Conservation (phyloP, 2,888 invertebrate genomes). For the Palloptera scutellata region DNA sequence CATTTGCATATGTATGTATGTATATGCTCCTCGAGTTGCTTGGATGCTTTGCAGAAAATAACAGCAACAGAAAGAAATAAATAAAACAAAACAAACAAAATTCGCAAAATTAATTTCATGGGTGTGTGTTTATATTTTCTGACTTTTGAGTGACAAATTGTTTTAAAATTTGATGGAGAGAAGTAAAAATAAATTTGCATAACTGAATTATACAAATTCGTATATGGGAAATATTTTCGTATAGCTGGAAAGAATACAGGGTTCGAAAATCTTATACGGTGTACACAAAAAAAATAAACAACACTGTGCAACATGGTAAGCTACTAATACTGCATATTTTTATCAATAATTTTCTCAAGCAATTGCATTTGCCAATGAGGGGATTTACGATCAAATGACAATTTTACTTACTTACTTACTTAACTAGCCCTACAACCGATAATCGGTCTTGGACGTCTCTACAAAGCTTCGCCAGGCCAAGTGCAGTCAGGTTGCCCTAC, state of each 20-base stretch:
- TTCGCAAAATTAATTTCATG: conserved; percentile 34
- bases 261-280: background rate
- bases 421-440: no score
- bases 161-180: conserved; percentile 49
- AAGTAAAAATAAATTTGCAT: conserved; percentile 53
- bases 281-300: no score
- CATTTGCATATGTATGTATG: background rate
- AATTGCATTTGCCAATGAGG: no score
- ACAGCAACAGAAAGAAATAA: background rate
- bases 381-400: no score
- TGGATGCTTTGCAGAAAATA: conserved; percentile 10
- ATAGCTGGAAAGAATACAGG: background rate
- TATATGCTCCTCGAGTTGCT: background rate
- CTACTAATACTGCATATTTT: no score
- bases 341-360: no score
- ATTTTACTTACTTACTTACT: no score
- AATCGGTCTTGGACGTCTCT: no score
- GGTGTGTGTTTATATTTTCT: conserved; percentile 35
- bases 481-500: no score
- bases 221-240: background rate
- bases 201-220: conserved; percentile 55
- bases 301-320: no score
- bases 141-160: conserved; percentile 59
- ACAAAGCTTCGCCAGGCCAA: no score
- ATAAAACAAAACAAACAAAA: background rate